These are phyloP conservation scores for Rhyacichthys aspro DNA, from an alignment of 2,797 vertebrate genomes.

Conservation along the genomic window DNA sequence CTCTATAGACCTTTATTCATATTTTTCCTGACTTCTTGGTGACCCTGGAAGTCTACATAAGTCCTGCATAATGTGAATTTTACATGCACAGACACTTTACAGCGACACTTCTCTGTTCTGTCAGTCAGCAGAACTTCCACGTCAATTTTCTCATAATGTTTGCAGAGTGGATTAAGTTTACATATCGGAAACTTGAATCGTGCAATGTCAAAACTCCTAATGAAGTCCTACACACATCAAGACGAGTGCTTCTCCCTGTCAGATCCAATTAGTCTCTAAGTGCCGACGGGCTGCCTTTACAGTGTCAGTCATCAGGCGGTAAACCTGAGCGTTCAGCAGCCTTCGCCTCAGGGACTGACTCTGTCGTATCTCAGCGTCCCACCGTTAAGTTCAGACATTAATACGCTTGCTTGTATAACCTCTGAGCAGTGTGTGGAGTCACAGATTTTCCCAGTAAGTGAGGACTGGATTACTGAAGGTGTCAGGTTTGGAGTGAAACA, in stretches of 20 bases:
- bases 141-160: slow-evolving; percentile 38
- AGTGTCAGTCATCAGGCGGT: slow-evolving; percentile 74
- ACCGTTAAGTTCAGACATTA: slow-evolving; percentile 73
- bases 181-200: slow-evolving; percentile 40
- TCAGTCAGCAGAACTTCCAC: slow-evolving; percentile 16
- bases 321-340: slow-evolving; percentile 73
- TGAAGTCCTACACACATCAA: slow-evolving; percentile 52
- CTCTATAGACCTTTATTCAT: too few species aligned
- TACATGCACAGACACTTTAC: too few species aligned
- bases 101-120: slow-evolving; percentile 9
- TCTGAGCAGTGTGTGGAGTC: too few species aligned
- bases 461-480: too few species aligned
- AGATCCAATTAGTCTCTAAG: slow-evolving; percentile 66
- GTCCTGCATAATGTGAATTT: too few species aligned
- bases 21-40: too few species aligned
- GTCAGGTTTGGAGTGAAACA: too few species aligned
- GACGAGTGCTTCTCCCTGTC: slow-evolving; percentile 65
- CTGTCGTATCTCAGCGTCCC: slow-evolving; percentile 76
- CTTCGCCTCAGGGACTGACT: slow-evolving; percentile 66
- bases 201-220: slow-evolving; percentile 57
- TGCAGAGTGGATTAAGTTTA: slow-evolving; percentile 48
- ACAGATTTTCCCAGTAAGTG: too few species aligned
- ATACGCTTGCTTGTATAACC: too few species aligned
- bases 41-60: too few species aligned
- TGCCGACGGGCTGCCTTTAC: slow-evolving; percentile 67